phyloP scores from a whole-genome alignment of 2,113 vertebrate species.

The Osmerus eperlanus region DNA sequence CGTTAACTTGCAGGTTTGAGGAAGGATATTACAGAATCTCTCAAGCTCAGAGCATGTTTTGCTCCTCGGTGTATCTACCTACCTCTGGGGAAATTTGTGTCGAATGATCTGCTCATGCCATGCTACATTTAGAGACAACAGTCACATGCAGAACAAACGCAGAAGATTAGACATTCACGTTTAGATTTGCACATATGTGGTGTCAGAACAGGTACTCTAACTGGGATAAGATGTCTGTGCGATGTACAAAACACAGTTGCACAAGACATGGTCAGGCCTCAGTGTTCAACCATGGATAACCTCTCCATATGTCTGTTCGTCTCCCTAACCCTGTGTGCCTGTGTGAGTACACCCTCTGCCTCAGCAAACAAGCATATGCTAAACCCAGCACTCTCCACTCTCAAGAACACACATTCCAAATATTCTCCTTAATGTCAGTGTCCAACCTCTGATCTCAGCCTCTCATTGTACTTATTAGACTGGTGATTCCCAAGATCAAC shows the following conservation, averaged over 20 bases:
- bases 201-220: background rate
- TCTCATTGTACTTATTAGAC: background rate
- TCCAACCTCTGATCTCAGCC: too few species aligned
- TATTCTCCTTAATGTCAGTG: too few species aligned
- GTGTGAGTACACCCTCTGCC: background rate
- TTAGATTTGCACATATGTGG: slow-evolving; percentile 11
- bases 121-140: slow-evolving; percentile 17
- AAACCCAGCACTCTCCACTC: background rate
- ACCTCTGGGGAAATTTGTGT: slow-evolving; percentile 45
- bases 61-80: too few species aligned
- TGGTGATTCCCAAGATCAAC: background rate
- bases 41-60: too few species aligned
- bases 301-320: background rate
- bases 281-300: background rate
- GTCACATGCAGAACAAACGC: slow-evolving; percentile 10
- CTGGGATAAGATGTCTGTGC: background rate
- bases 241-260: slow-evolving; percentile 17
- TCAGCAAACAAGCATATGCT: background rate
- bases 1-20: too few species aligned
- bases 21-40: too few species aligned
- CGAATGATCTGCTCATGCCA: slow-evolving; percentile 15
- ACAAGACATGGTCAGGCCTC: slow-evolving; percentile 3
- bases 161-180: slow-evolving; percentile 17
- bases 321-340: background rate
- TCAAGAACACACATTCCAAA: background rate